Conservation (phyloP, 1,140 invertebrate species). For the Hylaeus anthracinus region DNA sequence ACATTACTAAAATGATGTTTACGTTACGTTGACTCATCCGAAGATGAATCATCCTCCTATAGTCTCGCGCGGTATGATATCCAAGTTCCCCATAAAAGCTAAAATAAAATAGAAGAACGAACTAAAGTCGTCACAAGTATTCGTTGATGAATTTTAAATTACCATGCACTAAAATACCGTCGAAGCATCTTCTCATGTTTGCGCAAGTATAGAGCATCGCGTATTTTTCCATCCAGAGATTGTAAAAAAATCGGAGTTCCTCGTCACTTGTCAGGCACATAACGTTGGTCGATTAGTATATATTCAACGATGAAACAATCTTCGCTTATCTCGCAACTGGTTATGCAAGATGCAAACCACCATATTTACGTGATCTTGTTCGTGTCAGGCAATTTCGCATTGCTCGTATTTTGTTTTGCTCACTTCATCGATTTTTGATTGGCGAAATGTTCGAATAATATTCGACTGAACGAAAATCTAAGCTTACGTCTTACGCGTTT, state of each 20-base stretch:
- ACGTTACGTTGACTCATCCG: slow-evolving; percentile 26
- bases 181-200: slow-evolving; percentile 55
- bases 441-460: background rate
- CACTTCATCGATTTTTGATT: slow-evolving; percentile 3
- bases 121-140: background rate
- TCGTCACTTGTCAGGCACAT: background rate
- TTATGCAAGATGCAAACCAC: background rate
- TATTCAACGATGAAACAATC: background rate
- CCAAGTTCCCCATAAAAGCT: background rate
- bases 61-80: background rate
- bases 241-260: background rate
- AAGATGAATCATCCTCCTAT: slow-evolving; percentile 19
- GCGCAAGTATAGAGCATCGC: background rate
- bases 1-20: slow-evolving; percentile 29
- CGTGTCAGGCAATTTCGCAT: background rate
- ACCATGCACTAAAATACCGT: slow-evolving; percentile 55
- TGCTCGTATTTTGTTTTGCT: background rate
- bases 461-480: slow-evolving; percentile 10
- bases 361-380: background rate
- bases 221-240: slow-evolving; percentile 15
- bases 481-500: slow-evolving; percentile 31
- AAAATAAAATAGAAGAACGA: background rate
- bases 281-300: background rate
- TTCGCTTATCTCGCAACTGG: slow-evolving; percentile 15
- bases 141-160: slow-evolving; percentile 28